Evolutionary conservation across 2,888 invertebrate species (phyloP).

Genomic region (Emmelina monodactyla): DNA sequence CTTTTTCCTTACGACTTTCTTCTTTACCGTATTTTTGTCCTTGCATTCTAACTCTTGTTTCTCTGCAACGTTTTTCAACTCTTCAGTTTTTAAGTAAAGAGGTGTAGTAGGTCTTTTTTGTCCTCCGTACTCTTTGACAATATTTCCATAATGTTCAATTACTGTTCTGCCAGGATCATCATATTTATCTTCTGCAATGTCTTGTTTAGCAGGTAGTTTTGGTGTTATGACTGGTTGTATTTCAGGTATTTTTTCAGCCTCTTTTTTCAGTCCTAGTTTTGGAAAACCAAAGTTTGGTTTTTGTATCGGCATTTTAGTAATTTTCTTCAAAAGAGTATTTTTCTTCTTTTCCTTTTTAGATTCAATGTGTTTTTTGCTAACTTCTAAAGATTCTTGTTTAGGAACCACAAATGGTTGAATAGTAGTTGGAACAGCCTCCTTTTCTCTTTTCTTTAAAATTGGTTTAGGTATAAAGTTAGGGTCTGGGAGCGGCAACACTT

Average conservation of each 20-base stretch:
- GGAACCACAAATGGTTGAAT: background rate
- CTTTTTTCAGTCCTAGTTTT: constrained; percentile 38
- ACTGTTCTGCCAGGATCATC: constrained; percentile 73
- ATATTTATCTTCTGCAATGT: constrained; percentile 27
- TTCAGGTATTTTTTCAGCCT: constrained; percentile 26
- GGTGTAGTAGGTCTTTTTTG: constrained; percentile 54
- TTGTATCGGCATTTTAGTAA: constrained; percentile 46
- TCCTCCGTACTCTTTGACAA: constrained; percentile 75
- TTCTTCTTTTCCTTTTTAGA: constrained; percentile 34
- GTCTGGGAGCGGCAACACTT: constrained; percentile 70
- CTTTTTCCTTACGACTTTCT: constrained; percentile 12
- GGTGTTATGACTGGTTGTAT: constrained; percentile 17
- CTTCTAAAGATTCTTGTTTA: background rate
- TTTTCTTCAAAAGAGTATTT: constrained; percentile 44
- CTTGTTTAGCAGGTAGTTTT: constrained; percentile 20
- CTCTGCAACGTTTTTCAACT: constrained; percentile 67
- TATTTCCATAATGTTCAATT: constrained; percentile 81
- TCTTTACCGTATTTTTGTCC: constrained; percentile 26
- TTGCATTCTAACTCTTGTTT: constrained; percentile 42
- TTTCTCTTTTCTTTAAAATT: constrained; percentile 72
- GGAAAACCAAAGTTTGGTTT: constrained; percentile 38
- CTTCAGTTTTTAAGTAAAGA: constrained; percentile 69
- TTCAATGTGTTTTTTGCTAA: constrained; percentile 16
- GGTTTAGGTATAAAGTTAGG: constrained; percentile 81
- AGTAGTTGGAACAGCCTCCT: constrained; percentile 29